Base-by-base conservation (phyloP, 2,113 vertebrate species). In the Bettongia penicillata region DNA sequence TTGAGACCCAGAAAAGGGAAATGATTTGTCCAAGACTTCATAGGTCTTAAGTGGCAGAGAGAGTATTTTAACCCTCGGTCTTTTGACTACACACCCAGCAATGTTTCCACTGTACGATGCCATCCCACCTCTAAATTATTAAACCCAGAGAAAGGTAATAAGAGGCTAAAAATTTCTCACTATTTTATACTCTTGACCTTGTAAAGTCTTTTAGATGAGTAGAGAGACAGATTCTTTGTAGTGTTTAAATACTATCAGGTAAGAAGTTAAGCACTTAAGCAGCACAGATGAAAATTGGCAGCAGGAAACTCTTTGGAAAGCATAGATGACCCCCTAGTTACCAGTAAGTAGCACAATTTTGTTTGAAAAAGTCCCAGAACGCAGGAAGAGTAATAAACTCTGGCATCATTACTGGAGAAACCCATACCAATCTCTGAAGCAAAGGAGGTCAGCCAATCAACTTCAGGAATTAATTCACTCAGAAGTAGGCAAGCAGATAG, bases 251-350 rank as follows among this genome's bases (percentile, higher is more conserved):
- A 93, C 37, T 28, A 25, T 94, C 51, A 31, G 28, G 94, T 68
- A 49, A 48, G 93, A 95, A 91, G 11, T 89, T 94, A 25, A 91
- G 31, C n/a, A 93, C 16, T 91, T 31, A 97, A 91, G 90, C 96
- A 95, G 93, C 90, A 48, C 1, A 31, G 31, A 61, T 95, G 53
- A 47, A 8, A 94, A 93, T 51, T 12, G 48, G 0, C 11, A 94
- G 0, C 37, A 24, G 93, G 12, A 23, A 77, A 55, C 48, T 52
- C 68, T 51, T 93, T 48, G 92, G 68, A 68, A 96, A 92, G 8
- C 22, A 61, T 94, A 93, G 43, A 89, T 89, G 61, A 84, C 26
- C 22, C 92, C 22, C 90, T 47, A n/a, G 14, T 51, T 91, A 93
- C 23, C 55, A 95, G 25, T 10, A 91, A 94, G 90, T 55, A 53